Evolutionary conservation across 2,888 invertebrate species (phyloP), one percentile per base, ranked within the genome.

Genomic region (Hermodice carunculata): DNA sequence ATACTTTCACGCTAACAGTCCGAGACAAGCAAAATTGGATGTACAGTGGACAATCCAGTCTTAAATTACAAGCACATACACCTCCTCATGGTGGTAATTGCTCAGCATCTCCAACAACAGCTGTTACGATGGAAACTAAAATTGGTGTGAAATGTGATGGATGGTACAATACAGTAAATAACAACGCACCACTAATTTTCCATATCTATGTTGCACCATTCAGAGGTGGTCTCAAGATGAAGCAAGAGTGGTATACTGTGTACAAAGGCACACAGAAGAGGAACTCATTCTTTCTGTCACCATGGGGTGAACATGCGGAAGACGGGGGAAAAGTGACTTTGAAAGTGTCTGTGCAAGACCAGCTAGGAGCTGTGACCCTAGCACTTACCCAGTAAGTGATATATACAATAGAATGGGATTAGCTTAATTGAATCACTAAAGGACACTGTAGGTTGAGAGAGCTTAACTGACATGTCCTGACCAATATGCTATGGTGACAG

Each of bases 1-100:
- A 59, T 31, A n/a, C 32, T 43, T 52, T 60, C 52, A 8, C 1
- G 29, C 42, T 60, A 31, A 51, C n/a, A 8, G 43, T 51, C 24
- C 19, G n/a, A 28, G 46, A 37, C 14, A 14, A 2, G 8, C 49
- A 26, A 17, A 17, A 28, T 24, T 24, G 17, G 17, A 26, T n/a
- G 22, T 26, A 24, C 4, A 17, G 14, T 19, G 49, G 49, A 24
- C 17, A 49, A 26, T 24, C 49, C 3, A 19, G 17, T 3, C 3
- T 49, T n/a, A 14, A 49, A 6, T 28, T 49, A 28, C 4, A 8
- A 28, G 3, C 11, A 3, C 22, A 49, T 26, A n/a, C 17, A 5
- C 24, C 49, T 6, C 49, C 49, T 8, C 26, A 24, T 6, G 49
- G 26, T 8, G 49, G 49, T 5, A 19, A 8, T 6, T 49, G 49